A percentile compares a stretch with the other conserved stretches of the same genome.
Conservation (phyloP, 2,888 invertebrate genomes). For the Hemaris fuciformis region DNA sequence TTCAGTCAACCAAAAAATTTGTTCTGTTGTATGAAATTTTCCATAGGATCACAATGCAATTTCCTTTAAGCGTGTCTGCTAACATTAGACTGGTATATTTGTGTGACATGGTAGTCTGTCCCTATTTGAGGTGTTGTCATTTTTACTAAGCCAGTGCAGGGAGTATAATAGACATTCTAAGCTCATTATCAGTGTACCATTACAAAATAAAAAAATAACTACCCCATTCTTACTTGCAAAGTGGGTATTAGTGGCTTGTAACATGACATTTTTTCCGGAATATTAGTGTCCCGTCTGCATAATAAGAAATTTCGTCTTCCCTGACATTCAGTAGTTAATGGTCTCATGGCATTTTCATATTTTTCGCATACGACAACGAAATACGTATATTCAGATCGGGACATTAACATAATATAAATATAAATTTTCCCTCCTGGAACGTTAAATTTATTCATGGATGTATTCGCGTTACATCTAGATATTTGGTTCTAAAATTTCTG, state of each 20-base stretch:
- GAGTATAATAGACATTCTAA: too few relatives aligned
- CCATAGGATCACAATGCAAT: too few relatives aligned
- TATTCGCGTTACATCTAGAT: conserved; percentile 19
- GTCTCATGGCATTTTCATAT: neutral
- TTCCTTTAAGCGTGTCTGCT: too few relatives aligned
- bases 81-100: too few relatives aligned
- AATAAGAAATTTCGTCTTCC: neutral
- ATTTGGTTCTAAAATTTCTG: conserved; percentile 22
- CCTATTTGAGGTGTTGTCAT: too few relatives aligned
- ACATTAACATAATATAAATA: conserved; percentile 33
- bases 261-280: neutral
- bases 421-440: conserved; percentile 20
- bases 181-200: neutral
- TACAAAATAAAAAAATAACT: neutral
- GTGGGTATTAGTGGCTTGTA: neutral
- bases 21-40: too few relatives aligned
- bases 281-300: neutral
- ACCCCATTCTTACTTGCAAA: neutral
- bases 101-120: too few relatives aligned
- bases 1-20: too few relatives aligned
- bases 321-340: neutral
- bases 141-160: too few relatives aligned
- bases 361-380: conserved; percentile 5
- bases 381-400: conserved; percentile 14
- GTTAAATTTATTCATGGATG: conserved; percentile 21